Base-by-base conservation (phyloP, 2,888 invertebrate species). In the Strigamia transsilvanica region DNA sequence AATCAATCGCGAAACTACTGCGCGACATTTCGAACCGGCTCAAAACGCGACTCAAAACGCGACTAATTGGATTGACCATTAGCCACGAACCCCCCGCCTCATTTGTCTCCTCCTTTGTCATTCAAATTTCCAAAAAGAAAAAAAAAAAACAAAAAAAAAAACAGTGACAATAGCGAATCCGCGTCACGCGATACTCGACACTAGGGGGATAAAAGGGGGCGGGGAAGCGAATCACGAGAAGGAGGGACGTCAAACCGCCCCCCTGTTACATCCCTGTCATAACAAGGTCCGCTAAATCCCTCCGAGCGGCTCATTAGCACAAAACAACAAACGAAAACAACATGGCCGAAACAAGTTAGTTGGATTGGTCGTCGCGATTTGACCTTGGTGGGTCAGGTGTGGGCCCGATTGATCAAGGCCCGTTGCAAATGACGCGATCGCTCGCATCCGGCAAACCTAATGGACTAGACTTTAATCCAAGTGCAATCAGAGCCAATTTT, bases 11-110 rank as follows among this genome's bases (percentile, higher is more conserved):
- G 3, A 34, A 34, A 34, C 3, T n/a, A 34, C 3, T n/a, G n/a
- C n/a, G n/a, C n/a, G n/a, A n/a, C n/a, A n/a, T n/a, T 34, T 34
- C 34, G 34, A 34, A 34, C 7, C 34, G 7, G 34, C 34, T 34
- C 7, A n/a, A n/a, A n/a, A n/a, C n/a, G n/a, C n/a, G n/a, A n/a
- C n/a, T n/a, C n/a, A n/a, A n/a, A n/a, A n/a, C n/a, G n/a, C n/a
- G 46, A 46, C 46, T 46, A 46, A 46, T 46, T 46, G 46, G 46
- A 46, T 46, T 46, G 46, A 46, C 46, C 46, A 46, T 46, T 46
- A 46, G 46, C 46, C 46, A 46, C 46, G 10, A 46, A 46, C 46
- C 46, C 46, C 15, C 46, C 10, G 4, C 12, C 12, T 10, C 15
- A 7, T 12, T 46, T 46, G 4, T 46, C 46, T 46, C 46, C 13